Conservation (phyloP, 2,888 invertebrate genomes). For the Buathra laborator region DNA sequence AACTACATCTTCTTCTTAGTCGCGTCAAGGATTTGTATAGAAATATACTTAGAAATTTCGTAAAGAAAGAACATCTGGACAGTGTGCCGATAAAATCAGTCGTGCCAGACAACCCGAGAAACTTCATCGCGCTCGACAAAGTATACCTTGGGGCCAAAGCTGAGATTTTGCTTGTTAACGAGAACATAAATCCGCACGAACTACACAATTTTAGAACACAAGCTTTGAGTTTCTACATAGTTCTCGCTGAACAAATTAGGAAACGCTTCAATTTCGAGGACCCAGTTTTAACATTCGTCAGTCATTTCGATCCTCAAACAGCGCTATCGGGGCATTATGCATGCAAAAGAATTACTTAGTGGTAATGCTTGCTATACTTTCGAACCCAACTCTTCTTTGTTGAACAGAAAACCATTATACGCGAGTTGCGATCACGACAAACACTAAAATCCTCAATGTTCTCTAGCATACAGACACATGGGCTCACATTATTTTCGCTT, state of each 20-base stretch:
- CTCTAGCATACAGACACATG: too few species aligned
- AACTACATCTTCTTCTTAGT: slow-evolving; percentile 36
- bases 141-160: slow-evolving; percentile 45
- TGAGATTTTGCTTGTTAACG: slow-evolving; percentile 1
- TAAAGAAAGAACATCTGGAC: slow-evolving; percentile 45
- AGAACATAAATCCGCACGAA: slow-evolving; percentile 50
- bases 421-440: too few species aligned
- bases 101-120: slow-evolving; percentile 39
- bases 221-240: slow-evolving; percentile 46
- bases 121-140: slow-evolving; percentile 42
- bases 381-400: too few species aligned
- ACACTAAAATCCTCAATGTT: too few species aligned
- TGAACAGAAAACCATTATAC: too few species aligned
- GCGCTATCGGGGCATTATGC: slow-evolving; percentile 46
- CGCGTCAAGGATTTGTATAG: slow-evolving; percentile 46
- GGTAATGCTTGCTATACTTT: slow-evolving; percentile 34
- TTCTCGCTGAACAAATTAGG: slow-evolving; percentile 50
- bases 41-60: slow-evolving; percentile 42
- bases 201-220: slow-evolving; percentile 47
- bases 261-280: slow-evolving; percentile 46
- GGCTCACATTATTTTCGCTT: too few species aligned
- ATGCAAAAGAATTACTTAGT: slow-evolving; percentile 39
- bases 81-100: slow-evolving; percentile 39
- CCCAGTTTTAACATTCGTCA: slow-evolving; percentile 36
- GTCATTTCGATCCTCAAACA: slow-evolving; percentile 46